Base-by-base conservation (phyloP, 2,888 invertebrate species). In the Eilema sororculum region DNA sequence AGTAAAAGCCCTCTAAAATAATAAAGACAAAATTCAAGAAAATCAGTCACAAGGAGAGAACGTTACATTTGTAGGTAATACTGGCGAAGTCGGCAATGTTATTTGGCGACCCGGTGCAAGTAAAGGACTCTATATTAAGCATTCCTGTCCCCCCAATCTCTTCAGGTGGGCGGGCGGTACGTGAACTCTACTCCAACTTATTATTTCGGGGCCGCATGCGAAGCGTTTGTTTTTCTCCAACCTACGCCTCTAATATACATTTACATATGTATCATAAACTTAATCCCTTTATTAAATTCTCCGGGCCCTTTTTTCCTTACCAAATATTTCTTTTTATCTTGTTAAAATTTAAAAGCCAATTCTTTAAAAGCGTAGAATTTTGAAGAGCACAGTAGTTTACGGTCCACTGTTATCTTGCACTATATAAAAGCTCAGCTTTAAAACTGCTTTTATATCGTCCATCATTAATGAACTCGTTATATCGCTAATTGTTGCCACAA, bases 51-150 rank as follows among this genome's bases (percentile, higher is more conserved):
- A 79, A 79, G 79, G 71, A 79, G 77, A 73, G 78, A 81, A 76
- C 74, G 81, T 81, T 81, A 78, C 80, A 80, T 81, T 80, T 80
- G 85, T 87, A 86, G 84, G 86, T 85, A 86, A 82, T 83, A 86
- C 87, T 86, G 89, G 89, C 84, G 79, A 87, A 89, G 87, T 88
- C 88, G 86, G 91, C 90, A 88, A 89, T 94, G 92, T 94, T 95
- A 94, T 95, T 93, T 90, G 89, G 89, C 86, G 89, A 89, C 88
- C 91, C 89, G 90, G 89, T 94, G 92, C 91, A 91, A 91, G 92
- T 92, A 93, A 94, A 93, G 91, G 93, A 91, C 91, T 91, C 90
- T 94, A 94, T 95, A 95, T 95, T 95, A 94, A 93, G 94, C 92
- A 95, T 95, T 95, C 94, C 93, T 91, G 90, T 90, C 88, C 90